Base-by-base conservation (phyloP, 2,113 vertebrate species). In the Channa maculata region DNA sequence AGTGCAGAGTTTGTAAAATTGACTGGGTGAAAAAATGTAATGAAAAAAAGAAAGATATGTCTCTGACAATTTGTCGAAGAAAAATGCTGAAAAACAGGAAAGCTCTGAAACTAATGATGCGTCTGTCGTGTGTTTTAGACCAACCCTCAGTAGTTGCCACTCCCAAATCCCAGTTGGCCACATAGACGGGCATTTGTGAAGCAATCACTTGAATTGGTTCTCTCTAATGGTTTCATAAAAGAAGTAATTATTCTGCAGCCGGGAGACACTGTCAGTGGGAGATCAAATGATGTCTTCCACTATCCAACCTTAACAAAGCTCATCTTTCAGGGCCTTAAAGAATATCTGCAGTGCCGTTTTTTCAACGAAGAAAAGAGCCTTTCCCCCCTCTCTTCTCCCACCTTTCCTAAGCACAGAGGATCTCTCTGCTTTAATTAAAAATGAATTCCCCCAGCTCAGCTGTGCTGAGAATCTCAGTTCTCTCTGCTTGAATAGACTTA, bases 281-380 rank as follows among this genome's bases (percentile, higher is more conserved):
- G 86, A 91, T 91, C 88, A 89, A 92, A 92, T 90, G 79, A 89
- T 86, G 85, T 90, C 85, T 77, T 86, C 71, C 69, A 69, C 82
- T 83, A 63, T 84, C 68, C 61, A 71, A 71, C 70, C 77, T 66
- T 58, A 83, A 91, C 88, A 92, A 91, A 88, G 84, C 69, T 69
- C 49, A 33, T 84, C 79, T 86, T 88, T 93, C 86, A 88, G 59
- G 53, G 60, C 66, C 66, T 33, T 60, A 66, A 60, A 71, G 61
- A 68, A 82, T 69, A 75, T 85, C 79, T 68, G 79, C 66, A 69
- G 65, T 63, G 77, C 69, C 37, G 48, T 74, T 80, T 81, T 71
- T 72, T 48, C 55, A 70, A 74, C 59, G 59, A 81, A 65, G 66
- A 82, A 71, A 75, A 43, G 63, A 64, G 71, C 54, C 49, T 69